Percentiles rank a stretch among this genome's conserved stretches.
phyloP scores from a whole-genome alignment of 1,140 invertebrate species.

The Hypothenemus hampei region DNA sequence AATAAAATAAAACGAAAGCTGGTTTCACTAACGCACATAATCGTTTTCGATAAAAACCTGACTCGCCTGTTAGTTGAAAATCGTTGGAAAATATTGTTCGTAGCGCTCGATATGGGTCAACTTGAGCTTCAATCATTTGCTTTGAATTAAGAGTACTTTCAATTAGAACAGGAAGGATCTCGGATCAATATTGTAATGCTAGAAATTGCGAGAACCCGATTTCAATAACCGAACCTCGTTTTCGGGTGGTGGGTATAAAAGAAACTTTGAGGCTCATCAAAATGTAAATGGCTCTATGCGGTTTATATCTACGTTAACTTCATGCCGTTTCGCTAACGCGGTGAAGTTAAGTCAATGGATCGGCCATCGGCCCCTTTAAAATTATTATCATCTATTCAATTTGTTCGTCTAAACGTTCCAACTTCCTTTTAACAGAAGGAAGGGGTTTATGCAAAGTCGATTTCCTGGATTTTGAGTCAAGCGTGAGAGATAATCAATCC shows the following conservation, averaged over 20 bases:
- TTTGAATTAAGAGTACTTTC: too few relatives aligned
- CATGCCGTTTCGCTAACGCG: constrained; percentile 28
- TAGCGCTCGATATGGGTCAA: too few relatives aligned
- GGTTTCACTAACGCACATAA: too few relatives aligned
- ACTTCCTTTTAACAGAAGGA: constrained; percentile 15
- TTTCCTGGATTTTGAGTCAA: constrained; percentile 16
- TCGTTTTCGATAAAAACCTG: too few relatives aligned
- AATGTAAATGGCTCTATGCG: constrained; percentile 40
- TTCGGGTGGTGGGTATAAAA: constrained; percentile 36
- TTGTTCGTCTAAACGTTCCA: constrained; percentile 23
- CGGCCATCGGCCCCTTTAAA: constrained; percentile 14
- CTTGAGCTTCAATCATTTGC: too few relatives aligned
- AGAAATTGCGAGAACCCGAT: too few relatives aligned
- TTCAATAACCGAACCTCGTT: too few relatives aligned
- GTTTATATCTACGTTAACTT: constrained; percentile 33
- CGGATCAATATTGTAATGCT: too few relatives aligned
- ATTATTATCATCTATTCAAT: constrained; percentile 30
- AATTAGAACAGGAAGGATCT: too few relatives aligned
- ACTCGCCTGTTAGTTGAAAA: too few relatives aligned
- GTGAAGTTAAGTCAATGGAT: constrained; percentile 21
- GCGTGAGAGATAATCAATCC: constrained; percentile 21
- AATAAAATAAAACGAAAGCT: too few relatives aligned
- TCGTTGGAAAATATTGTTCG: too few relatives aligned
- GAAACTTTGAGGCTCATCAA: constrained; percentile 38
- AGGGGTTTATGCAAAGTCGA: constrained; percentile 23